Evolutionary conservation across 2,113 vertebrate genomes (phyloP), one percentile per base, ranked within the genome.

Genomic region (Mustelus asterias): DNA sequence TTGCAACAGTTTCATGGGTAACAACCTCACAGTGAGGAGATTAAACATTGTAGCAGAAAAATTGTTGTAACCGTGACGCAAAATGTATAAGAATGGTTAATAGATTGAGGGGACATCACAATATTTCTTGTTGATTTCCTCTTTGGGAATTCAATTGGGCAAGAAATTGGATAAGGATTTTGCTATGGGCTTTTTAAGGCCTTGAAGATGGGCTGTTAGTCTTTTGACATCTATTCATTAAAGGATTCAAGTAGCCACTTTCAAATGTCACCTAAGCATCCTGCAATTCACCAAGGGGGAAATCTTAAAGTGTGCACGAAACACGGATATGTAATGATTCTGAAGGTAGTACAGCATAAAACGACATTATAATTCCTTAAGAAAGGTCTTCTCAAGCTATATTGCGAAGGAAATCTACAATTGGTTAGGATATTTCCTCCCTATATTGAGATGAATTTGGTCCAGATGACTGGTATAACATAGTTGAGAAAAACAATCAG

Each of bases 221-320:
- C 88, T 67, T 93, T 67, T 93, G 89, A 93, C 89, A 93, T 37
- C n/a, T 37, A 93, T 93, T 93, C 89, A 93, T 93, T 93, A 67
- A 65, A 93, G 60, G 60, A 93, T 93, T 65, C 60, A 93, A 41
- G 89, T 37, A 20, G n/a, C 63, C 60, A 93, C 60, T 93, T 93
- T 67, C 18, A 93, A 93, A 65, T 93, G 89, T 63, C 89, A 67
- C 60, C 14, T 67, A 37, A 93, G 5, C n/a, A 60, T 89, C 11
- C 29, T 58, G 26, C 48, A 93, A 65, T 93, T 16, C 63, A 37
- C 60, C n/a, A 67, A 92, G 29, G 7, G 48, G 89, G 60, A 92
- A 65, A 93, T n/a, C 60, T 37, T 65, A 93, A 37, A 67, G 33
- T 93, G 60, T 67, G 33, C 37, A 93, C n/a, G 0, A 37, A 37